A percentile compares a stretch with the other conserved stretches of the same genome.
Evolutionary conservation across 2,888 invertebrate species (phyloP).

Genomic region (Peribatodes rhomboidaria): DNA sequence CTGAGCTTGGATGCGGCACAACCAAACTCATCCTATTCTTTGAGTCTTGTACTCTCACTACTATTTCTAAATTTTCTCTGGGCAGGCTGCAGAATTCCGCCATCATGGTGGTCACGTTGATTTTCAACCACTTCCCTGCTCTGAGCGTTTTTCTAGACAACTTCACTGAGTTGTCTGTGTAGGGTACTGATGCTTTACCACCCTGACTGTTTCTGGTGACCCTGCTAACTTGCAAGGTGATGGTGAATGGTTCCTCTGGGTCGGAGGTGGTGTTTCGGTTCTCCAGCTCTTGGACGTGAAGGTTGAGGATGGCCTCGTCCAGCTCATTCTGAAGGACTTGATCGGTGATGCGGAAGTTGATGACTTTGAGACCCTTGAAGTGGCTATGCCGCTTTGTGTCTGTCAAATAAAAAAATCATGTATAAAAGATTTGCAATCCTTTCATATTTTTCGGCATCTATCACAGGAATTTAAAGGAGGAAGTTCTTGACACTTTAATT

Average conservation of each 20-base stretch:
- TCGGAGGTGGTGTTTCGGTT: conserved; percentile 67
- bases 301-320: conserved; percentile 89
- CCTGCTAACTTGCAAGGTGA: conserved; percentile 76
- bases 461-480: background rate
- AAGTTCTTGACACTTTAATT: background rate
- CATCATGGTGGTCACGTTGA: conserved; percentile 91
- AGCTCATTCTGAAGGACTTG: conserved; percentile 90
- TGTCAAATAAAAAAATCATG: conserved; percentile 60
- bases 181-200: conserved; percentile 74
- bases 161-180: conserved; percentile 74
- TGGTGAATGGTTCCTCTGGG: conserved; percentile 72
- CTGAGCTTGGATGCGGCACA: conserved; percentile 89
- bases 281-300: conserved; percentile 87
- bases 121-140: conserved; percentile 90
- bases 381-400: conserved; percentile 89
- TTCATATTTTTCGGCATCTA: background rate
- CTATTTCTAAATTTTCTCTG: conserved; percentile 91
- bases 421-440: background rate
- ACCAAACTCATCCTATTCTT: conserved; percentile 88
- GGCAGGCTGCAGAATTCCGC: conserved; percentile 92
- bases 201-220: conserved; percentile 76
- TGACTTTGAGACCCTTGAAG: conserved; percentile 89
- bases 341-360: conserved; percentile 91
- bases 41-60: conserved; percentile 89
- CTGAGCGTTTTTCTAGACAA: conserved; percentile 83